Evolutionary conservation across 1,140 invertebrate species (phyloP), one percentile per base, ranked within the genome.

Genomic region (Drosophila eugracilis): DNA sequence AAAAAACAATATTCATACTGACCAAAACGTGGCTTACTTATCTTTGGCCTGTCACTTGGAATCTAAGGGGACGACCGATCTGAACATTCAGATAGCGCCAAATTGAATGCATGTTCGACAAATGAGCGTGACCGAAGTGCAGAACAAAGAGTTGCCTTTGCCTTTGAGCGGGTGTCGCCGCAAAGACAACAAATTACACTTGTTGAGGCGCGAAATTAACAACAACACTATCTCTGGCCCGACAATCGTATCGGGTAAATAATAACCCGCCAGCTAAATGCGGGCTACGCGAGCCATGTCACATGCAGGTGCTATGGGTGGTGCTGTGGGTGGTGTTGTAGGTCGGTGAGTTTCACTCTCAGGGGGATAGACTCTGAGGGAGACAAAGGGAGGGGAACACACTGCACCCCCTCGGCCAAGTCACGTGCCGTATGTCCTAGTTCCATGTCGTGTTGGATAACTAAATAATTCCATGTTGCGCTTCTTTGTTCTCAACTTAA

Each of bases 181-280:
- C 45, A 72, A 47, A 60, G 53, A 59, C 49, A 55, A 57, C 54
- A 72, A 67, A 76, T 85, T 81, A 55, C 50, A 81, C 58, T 75
- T 59, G 74, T 42, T 81, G 59, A 75, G 50, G 63, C 74, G 74
- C 63, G 58, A 77, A 81, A 75, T 55, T 58, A 63, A 54, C 70
- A 63, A 54, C 42, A 73, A 65, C 37, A 39, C 47, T 55, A 49
- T 55, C 28, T 37, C 15, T 19, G 19, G 4, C n/a, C 19, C 48
- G 17, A 41, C 55, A 50, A 59, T 41, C 53, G 57, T 59, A 60
- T 41, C 37, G 53, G 53, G 57, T 67, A 67, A 77, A 77, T 65
- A 77, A 73, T 63, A 60, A 59, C 47, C 44, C 34, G 22, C 12
- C 32, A 44, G 41, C 41, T n/a, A 59, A 48, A 59, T 58, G 52